These are phyloP conservation scores for Latrodectus geometricus DNA, from an alignment of 1,140 invertebrate genomes.

Conservation along the genomic window DNA sequence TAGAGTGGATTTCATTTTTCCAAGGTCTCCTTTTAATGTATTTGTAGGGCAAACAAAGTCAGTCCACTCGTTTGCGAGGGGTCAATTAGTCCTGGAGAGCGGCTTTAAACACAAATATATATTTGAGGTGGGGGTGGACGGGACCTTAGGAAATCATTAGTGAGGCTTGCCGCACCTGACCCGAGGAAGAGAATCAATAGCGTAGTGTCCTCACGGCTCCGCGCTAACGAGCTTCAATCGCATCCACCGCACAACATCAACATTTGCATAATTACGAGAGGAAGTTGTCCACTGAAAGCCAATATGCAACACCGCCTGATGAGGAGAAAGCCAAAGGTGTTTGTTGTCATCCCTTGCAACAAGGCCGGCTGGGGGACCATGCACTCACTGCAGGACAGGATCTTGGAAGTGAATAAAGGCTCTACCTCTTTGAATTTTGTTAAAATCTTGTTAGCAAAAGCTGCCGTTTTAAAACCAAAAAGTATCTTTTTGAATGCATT, in stretches of 20 bases:
- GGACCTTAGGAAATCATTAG: conserved; percentile 31
- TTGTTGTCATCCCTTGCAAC: neutral
- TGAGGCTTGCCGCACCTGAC: conserved; percentile 57
- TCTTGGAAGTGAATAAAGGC: no score
- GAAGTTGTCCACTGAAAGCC: conserved; percentile 60
- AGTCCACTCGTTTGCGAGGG: neutral
- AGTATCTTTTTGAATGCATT: no score
- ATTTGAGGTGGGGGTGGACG: neutral
- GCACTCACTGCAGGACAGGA: no score
- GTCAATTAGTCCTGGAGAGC: conserved; percentile 13
- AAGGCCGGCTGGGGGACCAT: neutral
- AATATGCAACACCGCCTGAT: conserved; percentile 58
- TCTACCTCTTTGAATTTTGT: no score
- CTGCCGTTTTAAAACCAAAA: no score
- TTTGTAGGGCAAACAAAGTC: neutral
- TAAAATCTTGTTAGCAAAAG: no score
- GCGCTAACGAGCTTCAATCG: conserved; percentile 51
- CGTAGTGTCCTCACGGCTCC: conserved; percentile 18
- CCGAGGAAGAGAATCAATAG: conserved; percentile 45
- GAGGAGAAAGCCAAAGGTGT: conserved; percentile 57
- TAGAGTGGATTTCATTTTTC: no score
- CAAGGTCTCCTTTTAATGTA: neutral
- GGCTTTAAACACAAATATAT: conserved; percentile 14
- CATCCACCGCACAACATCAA: conserved; percentile 58
- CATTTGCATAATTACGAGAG: conserved; percentile 61